A percentile compares a stretch with the other conserved stretches of the same genome.
These are phyloP conservation scores for Sciurus niger DNA, from an alignment of 2,113 vertebrate genomes.

Conservation along the genomic window DNA sequence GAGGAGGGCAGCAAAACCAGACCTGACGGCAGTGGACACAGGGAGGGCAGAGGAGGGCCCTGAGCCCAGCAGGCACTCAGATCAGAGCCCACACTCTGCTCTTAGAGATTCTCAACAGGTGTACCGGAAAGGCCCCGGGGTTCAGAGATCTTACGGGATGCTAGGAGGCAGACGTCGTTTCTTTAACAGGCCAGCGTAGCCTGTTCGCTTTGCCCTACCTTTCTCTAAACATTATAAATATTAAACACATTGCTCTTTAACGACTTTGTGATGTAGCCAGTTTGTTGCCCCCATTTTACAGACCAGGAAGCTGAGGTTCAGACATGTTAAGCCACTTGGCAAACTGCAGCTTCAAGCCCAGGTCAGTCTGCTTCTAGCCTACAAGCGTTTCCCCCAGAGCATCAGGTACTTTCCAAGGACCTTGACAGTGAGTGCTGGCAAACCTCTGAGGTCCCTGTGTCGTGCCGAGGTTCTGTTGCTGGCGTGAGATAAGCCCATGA, in stretches of 20 bases:
- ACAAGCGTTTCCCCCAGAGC: neutral
- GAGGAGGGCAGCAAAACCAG: neutral
- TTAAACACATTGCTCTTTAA: neutral
- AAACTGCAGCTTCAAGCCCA: neutral
- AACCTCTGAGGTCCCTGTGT: neutral
- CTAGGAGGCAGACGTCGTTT: neutral
- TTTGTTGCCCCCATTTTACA: neutral
- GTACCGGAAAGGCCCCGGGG: neutral
- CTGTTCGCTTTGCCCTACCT: rapidly evolving
- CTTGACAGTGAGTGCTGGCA: rapidly evolving
- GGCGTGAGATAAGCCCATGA: too few relatives aligned
- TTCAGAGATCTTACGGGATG: rapidly evolving
- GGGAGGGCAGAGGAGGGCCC: neutral
- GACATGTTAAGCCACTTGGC: neutral
- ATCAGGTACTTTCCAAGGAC: neutral
- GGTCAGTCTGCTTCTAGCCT: neutral
- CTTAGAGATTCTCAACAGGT: neutral
- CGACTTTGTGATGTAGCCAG: neutral
- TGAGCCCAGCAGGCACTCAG: rapidly evolving
- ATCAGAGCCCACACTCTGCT: rapidly evolving
- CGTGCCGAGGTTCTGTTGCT: neutral
- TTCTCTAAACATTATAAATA: neutral
- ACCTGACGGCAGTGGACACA: rapidly evolving
- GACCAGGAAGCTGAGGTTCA: neutral
- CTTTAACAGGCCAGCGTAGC: neutral